phyloP scores from a whole-genome alignment of 30 jellyfish, hydroid and myxozoan genomes.

The Sanderia malayensis region DNA sequence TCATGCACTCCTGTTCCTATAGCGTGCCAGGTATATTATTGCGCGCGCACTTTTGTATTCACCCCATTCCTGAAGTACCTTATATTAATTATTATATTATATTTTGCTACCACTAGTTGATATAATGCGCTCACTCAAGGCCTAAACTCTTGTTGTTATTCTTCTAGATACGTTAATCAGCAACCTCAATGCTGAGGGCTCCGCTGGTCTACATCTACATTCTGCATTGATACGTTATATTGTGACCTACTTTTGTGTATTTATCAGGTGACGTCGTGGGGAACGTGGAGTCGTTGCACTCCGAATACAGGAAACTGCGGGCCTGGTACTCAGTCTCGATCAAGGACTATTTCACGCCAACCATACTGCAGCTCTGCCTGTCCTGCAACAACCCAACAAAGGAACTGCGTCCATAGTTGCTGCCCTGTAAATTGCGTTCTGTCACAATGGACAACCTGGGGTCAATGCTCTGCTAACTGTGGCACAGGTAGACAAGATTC shows the following conservation, averaged over 20 bases:
- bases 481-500: conserved; percentile 89
- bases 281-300: conserved; percentile 71
- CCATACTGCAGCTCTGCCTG: conserved; percentile 74
- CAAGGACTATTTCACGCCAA: conserved; percentile 48
- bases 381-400: conserved; percentile 32
- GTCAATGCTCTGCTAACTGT: conserved; percentile 71
- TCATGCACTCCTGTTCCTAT: conserved; percentile 66
- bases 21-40: conserved; percentile 66
- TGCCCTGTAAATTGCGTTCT: conserved; percentile 76
- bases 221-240: too few species aligned
- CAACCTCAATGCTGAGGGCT: too few species aligned
- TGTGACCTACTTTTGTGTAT: too few species aligned
- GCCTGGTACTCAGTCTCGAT: conserved; percentile 62
- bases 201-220: too few species aligned
- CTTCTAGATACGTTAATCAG: too few species aligned
- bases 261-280: conserved; percentile 70
- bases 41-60: too few species aligned
- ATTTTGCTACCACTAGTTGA: too few species aligned
- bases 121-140: too few species aligned
- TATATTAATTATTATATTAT: too few species aligned
- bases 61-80: too few species aligned
- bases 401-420: conserved; percentile 83
- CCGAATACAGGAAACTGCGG: conserved; percentile 71
- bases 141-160: too few species aligned
- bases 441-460: conserved; percentile 80